phyloP scores from a whole-genome alignment of 2,113 vertebrate species.

The Grammomys surdaster region DNA sequence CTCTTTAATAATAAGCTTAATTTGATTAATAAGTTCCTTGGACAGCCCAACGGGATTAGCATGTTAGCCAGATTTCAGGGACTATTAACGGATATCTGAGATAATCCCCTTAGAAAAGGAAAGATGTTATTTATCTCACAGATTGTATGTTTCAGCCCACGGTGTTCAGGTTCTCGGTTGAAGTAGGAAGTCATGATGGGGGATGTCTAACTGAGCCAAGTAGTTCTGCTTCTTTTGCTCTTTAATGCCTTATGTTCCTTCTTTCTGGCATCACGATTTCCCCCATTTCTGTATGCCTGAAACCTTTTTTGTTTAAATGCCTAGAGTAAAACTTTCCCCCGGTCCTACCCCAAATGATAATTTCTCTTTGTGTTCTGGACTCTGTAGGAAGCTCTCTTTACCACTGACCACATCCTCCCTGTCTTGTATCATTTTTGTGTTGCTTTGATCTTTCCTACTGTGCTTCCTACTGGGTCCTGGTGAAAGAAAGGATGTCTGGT shows the following conservation, averaged over 20 bases:
- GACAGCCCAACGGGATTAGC: neutral
- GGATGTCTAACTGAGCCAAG: neutral
- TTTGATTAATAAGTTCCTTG: neutral
- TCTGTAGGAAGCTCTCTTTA: neutral
- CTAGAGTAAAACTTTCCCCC: neutral
- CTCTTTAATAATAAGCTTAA: neutral
- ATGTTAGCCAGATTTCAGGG: neutral
- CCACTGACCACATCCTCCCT: neutral
- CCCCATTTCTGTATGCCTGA: neutral
- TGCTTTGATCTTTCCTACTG: conserved; percentile 26
- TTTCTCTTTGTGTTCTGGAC: conserved; percentile 12
- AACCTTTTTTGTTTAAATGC: conserved; percentile 55
- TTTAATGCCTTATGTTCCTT: neutral
- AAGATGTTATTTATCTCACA: neutral
- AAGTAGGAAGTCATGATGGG: neutral
- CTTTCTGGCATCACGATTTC: neutral
- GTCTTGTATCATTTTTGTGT: neutral
- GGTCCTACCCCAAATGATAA: neutral
- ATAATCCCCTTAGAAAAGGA: neutral
- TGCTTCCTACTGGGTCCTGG: neutral
- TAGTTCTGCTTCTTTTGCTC: neutral
- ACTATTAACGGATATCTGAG: neutral
- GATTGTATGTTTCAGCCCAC: neutral
- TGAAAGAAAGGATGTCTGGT: neutral
- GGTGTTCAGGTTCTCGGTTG: neutral